phyloP scores from a whole-genome alignment of 2,888 invertebrate genomes.

The Elegia similella region DNA sequence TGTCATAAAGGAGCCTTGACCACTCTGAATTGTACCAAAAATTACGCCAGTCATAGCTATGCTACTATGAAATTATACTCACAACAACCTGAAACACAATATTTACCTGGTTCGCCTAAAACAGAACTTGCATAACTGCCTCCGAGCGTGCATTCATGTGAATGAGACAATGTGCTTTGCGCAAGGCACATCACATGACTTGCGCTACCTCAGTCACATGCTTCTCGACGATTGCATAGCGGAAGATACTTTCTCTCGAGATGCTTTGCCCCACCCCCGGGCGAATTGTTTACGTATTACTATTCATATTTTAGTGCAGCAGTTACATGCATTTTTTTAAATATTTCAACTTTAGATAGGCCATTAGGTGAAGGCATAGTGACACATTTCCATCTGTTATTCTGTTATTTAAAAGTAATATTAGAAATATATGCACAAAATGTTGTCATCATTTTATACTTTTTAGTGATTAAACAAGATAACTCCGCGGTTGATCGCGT shows the following conservation, averaged over 20 bases:
- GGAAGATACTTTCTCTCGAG: constrained; percentile 6
- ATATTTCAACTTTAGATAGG: too few species aligned
- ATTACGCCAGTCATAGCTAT: too few species aligned
- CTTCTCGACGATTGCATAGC: constrained; percentile 4
- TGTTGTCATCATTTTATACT: too few species aligned
- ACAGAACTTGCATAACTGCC: constrained; percentile 4
- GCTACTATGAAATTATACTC: too few species aligned
- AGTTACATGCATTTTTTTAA: neutral
- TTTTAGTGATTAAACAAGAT: too few species aligned
- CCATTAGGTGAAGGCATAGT: too few species aligned
- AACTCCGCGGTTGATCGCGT: too few species aligned
- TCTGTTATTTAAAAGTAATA: too few species aligned
- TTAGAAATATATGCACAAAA: too few species aligned
- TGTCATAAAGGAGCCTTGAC: too few species aligned
- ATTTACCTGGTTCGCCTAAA: neutral
- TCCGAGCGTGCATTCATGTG: neutral
- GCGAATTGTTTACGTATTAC: neutral
- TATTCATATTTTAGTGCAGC: neutral
- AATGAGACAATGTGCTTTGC: constrained; percentile 7
- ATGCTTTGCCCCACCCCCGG: neutral
- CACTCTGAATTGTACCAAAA: too few species aligned
- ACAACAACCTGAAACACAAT: neutral
- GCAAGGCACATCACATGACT: constrained; percentile 11
- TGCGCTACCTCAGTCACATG: neutral
- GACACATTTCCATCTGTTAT: too few species aligned